These are phyloP conservation scores for Carapus acus DNA, from an alignment of 2,797 vertebrate genomes.

Conservation along the genomic window DNA sequence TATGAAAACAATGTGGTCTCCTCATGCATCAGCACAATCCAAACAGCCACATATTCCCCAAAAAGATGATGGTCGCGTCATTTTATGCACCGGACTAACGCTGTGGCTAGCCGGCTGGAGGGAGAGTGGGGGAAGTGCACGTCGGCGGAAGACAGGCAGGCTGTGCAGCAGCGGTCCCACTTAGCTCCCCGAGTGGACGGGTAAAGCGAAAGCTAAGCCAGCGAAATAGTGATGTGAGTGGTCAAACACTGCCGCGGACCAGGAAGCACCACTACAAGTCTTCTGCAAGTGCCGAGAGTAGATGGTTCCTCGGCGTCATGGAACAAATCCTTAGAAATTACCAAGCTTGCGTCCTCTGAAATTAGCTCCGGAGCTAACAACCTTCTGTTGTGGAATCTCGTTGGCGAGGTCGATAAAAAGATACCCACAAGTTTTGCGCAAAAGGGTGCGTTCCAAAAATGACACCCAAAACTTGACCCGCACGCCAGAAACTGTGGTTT, in stretches of 20 bases:
- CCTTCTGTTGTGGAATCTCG: conserved; percentile 55
- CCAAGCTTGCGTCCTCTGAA: conserved; percentile 8
- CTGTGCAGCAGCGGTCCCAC: conserved; percentile 48
- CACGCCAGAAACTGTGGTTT: conserved; percentile 3
- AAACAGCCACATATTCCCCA: conserved; percentile 66
- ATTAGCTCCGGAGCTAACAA: conserved; percentile 42
- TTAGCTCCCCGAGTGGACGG: conserved; percentile 43
- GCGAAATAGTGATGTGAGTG: conserved; percentile 31
- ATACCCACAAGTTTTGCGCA: conserved; percentile 44
- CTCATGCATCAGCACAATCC: conserved; percentile 75
- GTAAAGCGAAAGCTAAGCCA: conserved; percentile 47
- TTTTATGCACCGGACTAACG: conserved; percentile 73
- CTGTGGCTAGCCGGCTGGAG: conserved; percentile 69
- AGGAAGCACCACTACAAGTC: conserved; percentile 14
- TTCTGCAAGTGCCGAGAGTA: conserved; percentile 2
- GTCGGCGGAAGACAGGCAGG: conserved; percentile 61
- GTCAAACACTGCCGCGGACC: conserved; percentile 16
- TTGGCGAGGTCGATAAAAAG: conserved; percentile 45
- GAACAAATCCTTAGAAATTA: conserved; percentile 12
- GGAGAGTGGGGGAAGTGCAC: conserved; percentile 77
- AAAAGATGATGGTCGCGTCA: conserved; percentile 72
- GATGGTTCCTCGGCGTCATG: conserved; percentile 10
- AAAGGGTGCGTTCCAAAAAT: conserved; percentile 32
- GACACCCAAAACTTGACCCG: conserved; percentile 29
- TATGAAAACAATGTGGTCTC: conserved; percentile 64